phyloP scores from a whole-genome alignment of 2,888 invertebrate genomes.

The Meiosimyza platycephala region DNA sequence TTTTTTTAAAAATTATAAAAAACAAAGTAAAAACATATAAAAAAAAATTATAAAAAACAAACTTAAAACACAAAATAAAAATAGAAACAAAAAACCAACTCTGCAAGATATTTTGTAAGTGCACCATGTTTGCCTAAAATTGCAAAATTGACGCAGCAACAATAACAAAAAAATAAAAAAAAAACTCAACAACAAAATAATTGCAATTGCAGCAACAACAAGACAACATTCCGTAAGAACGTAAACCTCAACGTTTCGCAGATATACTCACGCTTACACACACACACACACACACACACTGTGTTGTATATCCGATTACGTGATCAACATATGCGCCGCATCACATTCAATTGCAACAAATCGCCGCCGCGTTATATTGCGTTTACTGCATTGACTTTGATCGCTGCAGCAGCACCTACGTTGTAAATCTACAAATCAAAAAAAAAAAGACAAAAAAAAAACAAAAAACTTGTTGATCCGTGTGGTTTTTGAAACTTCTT shows the following conservation, averaged over 20 bases:
- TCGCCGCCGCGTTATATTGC: not conserved
- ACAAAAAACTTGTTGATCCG: no score
- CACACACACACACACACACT: not conserved
- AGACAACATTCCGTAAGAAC: not conserved
- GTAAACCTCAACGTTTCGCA: not conserved
- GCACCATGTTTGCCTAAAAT: not conserved
- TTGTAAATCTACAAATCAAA: not conserved
- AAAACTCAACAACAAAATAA: not conserved
- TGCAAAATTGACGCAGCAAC: not conserved
- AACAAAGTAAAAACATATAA: no score
- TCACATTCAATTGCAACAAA: not conserved
- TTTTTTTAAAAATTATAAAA: no score
- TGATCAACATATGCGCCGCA: conserved; percentile 27
- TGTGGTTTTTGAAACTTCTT: no score
- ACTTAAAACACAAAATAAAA: conserved; percentile 8
- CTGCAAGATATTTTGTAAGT: conserved; percentile 17
- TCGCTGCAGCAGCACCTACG: not conserved
- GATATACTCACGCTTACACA: not conserved
- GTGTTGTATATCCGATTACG: conserved; percentile 27
- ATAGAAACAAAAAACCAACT: not conserved
- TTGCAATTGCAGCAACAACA: not conserved
- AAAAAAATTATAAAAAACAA: not conserved
- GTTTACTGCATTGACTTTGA: conserved; percentile 13
- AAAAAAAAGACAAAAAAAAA: no score
- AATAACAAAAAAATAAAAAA: not conserved